phyloP scores from a whole-genome alignment of 2,113 vertebrate species.

The Semicossyphus pulcher region DNA sequence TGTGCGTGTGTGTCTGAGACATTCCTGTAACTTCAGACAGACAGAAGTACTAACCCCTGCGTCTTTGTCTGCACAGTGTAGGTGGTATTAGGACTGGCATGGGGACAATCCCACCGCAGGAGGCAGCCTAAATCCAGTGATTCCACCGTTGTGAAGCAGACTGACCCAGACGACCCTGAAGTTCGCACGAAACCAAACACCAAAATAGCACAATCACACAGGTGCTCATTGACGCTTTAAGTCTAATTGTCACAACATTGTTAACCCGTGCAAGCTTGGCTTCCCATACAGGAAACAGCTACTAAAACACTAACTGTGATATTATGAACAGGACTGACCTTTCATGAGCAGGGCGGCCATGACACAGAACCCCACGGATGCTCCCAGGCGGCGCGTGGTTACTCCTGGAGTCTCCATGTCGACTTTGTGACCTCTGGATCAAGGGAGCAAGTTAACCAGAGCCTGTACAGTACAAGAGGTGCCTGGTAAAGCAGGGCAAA shows the following conservation, averaged over 20 bases:
- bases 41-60: constrained; percentile 68
- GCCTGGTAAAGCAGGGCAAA: background rate
- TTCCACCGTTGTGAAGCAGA: constrained; percentile 68
- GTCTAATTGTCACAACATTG: constrained; percentile 55
- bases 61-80: constrained; percentile 78
- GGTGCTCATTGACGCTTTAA: constrained; percentile 41
- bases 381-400: background rate
- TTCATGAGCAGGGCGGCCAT: constrained; percentile 31
- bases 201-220: constrained; percentile 53
- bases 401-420: constrained; percentile 36
- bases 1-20: no score
- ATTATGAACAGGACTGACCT: constrained; percentile 51
- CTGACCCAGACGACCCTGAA: constrained; percentile 68
- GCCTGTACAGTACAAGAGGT: background rate
- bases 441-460: background rate
- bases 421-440: constrained; percentile 10
- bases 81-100: constrained; percentile 67
- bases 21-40: background rate
- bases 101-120: constrained; percentile 79
- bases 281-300: background rate
- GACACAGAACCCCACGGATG: constrained; percentile 4
- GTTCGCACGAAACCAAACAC: constrained; percentile 52
- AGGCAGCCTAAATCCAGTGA: constrained; percentile 77
- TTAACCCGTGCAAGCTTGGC: constrained; percentile 4
- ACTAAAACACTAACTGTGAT: background rate